Base-by-base conservation (phyloP, 1,140 invertebrate species). In the Sitophilus oryzae region DNA sequence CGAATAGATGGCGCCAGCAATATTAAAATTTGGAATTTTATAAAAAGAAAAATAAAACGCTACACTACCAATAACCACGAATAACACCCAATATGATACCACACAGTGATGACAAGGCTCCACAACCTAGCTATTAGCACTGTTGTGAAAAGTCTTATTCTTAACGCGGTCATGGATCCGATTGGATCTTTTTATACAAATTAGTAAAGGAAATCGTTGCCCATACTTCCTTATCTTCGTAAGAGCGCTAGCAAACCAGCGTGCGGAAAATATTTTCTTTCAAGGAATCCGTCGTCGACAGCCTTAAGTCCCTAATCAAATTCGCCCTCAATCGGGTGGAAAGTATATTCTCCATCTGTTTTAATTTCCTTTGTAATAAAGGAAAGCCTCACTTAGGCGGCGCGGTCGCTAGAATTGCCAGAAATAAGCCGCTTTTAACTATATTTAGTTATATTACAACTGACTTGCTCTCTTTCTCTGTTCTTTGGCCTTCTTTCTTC, bases 371-470 rank as follows among this genome's bases (percentile, higher is more conserved):
- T 19, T 34, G 48, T 25, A 42, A 42, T 42, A 51, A 51, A 51
- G 18, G 38, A 41, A 46, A 46, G 30, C 23, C 44, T 35, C 44
- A 34, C 44, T 46, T 35, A 30, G 21, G 22, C 44, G 2, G 37
- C 9, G 48, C 37, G n/a, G 21, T 20, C 18, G 11, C 20, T 40
- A 25, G 36, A 51, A 51, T 35, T 51, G 30, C 2, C 48, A 14
- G 48, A 41, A 51, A 42, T 51, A 51, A 51, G 48, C 48, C 35
- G 19, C 48, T 51, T 51, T 51, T 41, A 48, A 15, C 48, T 51
- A 42, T 51, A 51, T 51, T 51, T 51, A 51, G 48, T 38, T 41
- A 41, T 51, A 51, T 51, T 51, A 51, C 48, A 51, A 51, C 19
- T 42, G 48, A 51, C 48, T 51, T 51, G 21, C 48, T 20, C 20